Evolutionary conservation across 2,797 vertebrate genomes (phyloP).

Genomic region (Tympanoctomys barrerae): DNA sequence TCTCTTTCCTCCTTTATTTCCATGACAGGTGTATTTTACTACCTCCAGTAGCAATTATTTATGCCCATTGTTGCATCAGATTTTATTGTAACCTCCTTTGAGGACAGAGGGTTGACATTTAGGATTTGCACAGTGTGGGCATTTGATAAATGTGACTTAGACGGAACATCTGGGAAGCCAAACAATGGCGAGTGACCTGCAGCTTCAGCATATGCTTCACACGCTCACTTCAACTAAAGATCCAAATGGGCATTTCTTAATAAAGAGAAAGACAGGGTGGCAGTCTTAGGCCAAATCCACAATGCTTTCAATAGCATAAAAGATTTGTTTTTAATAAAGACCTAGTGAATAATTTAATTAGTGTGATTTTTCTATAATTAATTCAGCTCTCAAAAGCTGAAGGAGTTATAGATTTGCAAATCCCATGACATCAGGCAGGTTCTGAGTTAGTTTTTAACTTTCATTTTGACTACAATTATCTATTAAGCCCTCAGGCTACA

Average conservation of each 20-base stretch:
- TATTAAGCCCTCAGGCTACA: constrained; percentile 14
- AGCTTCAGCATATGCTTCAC: not conserved
- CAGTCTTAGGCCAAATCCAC: constrained; percentile 5
- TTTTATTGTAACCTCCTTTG: constrained; percentile 34
- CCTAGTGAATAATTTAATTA: constrained; percentile 71
- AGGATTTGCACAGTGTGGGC: not conserved
- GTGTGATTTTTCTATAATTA: constrained; percentile 63
- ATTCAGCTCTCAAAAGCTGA: constrained; percentile 52
- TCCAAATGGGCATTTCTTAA: constrained; percentile 15
- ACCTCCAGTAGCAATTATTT: not conserved
- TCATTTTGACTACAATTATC: constrained; percentile 38
- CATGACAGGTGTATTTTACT: not conserved
- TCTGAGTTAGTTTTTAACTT: constrained; percentile 73
- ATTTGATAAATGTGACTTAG: not conserved
- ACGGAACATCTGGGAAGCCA: not conserved
- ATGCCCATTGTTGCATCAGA: not conserved
- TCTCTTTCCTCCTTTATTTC: constrained; percentile 34
- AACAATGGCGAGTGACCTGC: not conserved
- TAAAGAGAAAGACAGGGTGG: not conserved
- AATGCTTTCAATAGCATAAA: constrained; percentile 33
- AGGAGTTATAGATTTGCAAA: constrained; percentile 37
- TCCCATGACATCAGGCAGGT: not conserved
- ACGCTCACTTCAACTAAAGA: not conserved
- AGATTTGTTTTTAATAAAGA: constrained; percentile 67
- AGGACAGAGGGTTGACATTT: not conserved